Percentiles rank a stretch among this genome's conserved stretches.
phyloP scores from a whole-genome alignment of 2,113 vertebrate species.

The Oncorhynchus masou region DNA sequence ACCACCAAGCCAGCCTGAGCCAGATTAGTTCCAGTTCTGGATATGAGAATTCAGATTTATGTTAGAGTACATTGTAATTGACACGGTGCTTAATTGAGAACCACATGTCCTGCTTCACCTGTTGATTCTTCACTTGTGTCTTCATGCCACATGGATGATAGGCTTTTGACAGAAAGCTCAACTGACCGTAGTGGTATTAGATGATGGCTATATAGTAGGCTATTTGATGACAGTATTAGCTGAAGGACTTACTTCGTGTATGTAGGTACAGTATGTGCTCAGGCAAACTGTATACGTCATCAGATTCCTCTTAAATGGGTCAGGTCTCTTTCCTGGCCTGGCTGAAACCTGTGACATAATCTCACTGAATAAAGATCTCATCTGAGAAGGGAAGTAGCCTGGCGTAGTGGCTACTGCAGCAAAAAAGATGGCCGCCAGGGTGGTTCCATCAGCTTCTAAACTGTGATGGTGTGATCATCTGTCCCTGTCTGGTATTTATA shows the following conservation, averaged over 20 bases:
- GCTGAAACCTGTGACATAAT: slow-evolving; percentile 41
- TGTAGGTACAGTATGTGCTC: slow-evolving; percentile 6
- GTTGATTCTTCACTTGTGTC: too few relatives aligned
- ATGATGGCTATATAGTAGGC: not conserved
- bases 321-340: slow-evolving; percentile 15
- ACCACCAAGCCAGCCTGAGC: slow-evolving; percentile 4
- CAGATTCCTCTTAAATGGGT: not conserved
- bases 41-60: too few relatives aligned
- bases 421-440: slow-evolving; percentile 50
- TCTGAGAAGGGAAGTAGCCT: slow-evolving; percentile 16
- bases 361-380: slow-evolving; percentile 37
- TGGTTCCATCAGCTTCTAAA: slow-evolving; percentile 74
- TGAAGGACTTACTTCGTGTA: slow-evolving; percentile 3
- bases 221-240: slow-evolving; percentile 10
- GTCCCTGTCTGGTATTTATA: slow-evolving; percentile 72
- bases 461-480: slow-evolving; percentile 67
- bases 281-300: not conserved
- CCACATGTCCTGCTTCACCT: too few relatives aligned
- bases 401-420: not conserved
- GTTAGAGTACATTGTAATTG: too few relatives aligned
- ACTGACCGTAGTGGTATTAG: not conserved
- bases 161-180: not conserved
- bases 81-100: too few relatives aligned
- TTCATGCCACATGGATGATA: not conserved
- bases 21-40: too few relatives aligned